These are phyloP conservation scores for Platorchestia sp. DNA, from an alignment of 1,140 invertebrate genomes.

Conservation along the genomic window DNA sequence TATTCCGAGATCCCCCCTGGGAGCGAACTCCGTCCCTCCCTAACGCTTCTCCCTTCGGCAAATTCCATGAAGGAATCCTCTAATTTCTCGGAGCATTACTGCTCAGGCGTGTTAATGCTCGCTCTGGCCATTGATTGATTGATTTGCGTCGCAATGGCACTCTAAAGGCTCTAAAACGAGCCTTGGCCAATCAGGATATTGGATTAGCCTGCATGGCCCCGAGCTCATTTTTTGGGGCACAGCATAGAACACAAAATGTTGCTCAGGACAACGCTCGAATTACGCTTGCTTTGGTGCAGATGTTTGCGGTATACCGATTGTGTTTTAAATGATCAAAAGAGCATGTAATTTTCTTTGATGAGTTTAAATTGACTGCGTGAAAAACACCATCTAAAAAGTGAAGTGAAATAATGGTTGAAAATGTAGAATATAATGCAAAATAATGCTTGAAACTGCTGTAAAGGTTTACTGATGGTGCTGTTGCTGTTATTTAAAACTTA, in stretches of 20 bases:
- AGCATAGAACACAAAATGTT: not conserved
- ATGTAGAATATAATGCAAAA: not conserved
- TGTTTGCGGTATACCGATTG: not conserved
- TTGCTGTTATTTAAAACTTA: not conserved
- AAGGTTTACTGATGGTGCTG: no score
- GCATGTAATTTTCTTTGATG: not conserved
- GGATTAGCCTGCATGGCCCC: constrained; percentile 8
- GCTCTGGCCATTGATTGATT: constrained; percentile 36
- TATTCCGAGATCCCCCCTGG: not conserved
- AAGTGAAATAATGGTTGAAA: not conserved
- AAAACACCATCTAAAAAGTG: not conserved
- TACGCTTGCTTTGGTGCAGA: not conserved
- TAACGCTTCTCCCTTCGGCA: constrained; percentile 18
- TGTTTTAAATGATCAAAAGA: not conserved
- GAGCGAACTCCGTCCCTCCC: not conserved
- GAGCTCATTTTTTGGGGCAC: not conserved
- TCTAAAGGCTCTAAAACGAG: constrained; percentile 31
- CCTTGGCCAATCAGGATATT: constrained; percentile 25
- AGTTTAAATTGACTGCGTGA: not conserved
- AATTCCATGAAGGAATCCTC: constrained; percentile 38
- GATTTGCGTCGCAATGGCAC: constrained; percentile 30
- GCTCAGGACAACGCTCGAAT: not conserved
- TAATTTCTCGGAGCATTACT: constrained; percentile 22
- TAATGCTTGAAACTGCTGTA: not conserved
- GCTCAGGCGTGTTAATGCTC: constrained; percentile 23